phyloP scores from a whole-genome alignment of 1,140 invertebrate species.

The Drosophila melanica region DNA sequence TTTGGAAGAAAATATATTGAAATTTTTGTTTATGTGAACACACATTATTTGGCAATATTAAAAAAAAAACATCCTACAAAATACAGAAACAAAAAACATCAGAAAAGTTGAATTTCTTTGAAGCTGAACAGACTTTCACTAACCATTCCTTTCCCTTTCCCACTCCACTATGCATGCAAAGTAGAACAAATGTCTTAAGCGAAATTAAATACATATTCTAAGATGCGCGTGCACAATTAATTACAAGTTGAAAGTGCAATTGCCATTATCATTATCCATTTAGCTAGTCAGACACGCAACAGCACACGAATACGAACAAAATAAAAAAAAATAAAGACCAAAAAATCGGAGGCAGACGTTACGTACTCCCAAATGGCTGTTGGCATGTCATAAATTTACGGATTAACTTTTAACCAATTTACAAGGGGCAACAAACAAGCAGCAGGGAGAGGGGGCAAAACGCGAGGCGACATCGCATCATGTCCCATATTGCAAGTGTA shows the following conservation, averaged over 20 bases:
- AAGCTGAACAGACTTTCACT: no score
- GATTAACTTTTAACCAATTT: slow-evolving; percentile 83
- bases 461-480: slow-evolving; percentile 53
- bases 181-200: slow-evolving; percentile 1
- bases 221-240: slow-evolving; percentile 53
- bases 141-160: no score
- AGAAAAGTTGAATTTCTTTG: no score
- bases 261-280: slow-evolving; percentile 77
- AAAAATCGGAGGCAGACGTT: slow-evolving; percentile 38
- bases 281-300: slow-evolving; percentile 66
- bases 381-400: slow-evolving; percentile 81
- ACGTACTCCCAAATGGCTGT: slow-evolving; percentile 68
- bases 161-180: not conserved
- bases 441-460: slow-evolving; percentile 14
- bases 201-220: slow-evolving; percentile 16
- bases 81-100: no score
- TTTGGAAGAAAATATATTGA: no score
- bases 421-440: slow-evolving; percentile 68
- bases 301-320: not conserved
- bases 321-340: slow-evolving; percentile 16
- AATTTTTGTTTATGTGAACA: no score
- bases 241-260: slow-evolving; percentile 72
- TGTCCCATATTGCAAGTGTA: slow-evolving; percentile 78
- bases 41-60: no score
- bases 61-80: no score